A percentile compares a stretch with the other conserved stretches of the same genome.
phyloP scores from a whole-genome alignment of 2,888 invertebrate genomes.

The Lasius platythorax region DNA sequence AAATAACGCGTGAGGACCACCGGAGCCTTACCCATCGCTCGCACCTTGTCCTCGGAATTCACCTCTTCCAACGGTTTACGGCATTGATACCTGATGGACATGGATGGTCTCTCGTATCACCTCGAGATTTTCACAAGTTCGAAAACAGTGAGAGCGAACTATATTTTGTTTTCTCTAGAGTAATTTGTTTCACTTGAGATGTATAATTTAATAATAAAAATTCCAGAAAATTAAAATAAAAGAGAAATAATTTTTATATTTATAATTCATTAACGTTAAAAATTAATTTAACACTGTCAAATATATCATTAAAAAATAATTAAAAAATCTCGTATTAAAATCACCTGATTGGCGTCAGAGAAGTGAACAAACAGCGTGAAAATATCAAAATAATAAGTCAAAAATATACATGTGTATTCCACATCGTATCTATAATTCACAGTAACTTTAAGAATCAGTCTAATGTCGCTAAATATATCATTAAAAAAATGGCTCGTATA shows the following conservation, averaged over 20 bases:
- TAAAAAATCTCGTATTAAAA: not conserved
- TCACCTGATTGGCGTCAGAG: not conserved
- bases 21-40: constrained; percentile 89
- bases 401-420: no score
- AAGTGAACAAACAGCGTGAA: no score
- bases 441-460: no score
- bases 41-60: constrained; percentile 88
- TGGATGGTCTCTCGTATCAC: not conserved
- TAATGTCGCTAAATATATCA: not conserved
- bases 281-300: not conserved
- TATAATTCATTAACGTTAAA: not conserved
- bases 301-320: not conserved
- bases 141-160: not conserved
- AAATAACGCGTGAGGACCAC: constrained; percentile 91
- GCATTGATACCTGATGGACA: constrained; percentile 86
- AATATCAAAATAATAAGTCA: not conserved
- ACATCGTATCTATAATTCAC: no score
- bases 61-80: constrained; percentile 87
- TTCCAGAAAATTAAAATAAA: not conserved
- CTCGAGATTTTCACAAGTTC: not conserved
- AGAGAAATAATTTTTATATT: not conserved
- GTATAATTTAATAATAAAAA: not conserved
- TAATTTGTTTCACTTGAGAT: not conserved
- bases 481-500: not conserved
- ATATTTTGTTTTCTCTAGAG: not conserved